phyloP scores from a whole-genome alignment of 2,113 vertebrate genomes.

The Hemichromis elongatus region DNA sequence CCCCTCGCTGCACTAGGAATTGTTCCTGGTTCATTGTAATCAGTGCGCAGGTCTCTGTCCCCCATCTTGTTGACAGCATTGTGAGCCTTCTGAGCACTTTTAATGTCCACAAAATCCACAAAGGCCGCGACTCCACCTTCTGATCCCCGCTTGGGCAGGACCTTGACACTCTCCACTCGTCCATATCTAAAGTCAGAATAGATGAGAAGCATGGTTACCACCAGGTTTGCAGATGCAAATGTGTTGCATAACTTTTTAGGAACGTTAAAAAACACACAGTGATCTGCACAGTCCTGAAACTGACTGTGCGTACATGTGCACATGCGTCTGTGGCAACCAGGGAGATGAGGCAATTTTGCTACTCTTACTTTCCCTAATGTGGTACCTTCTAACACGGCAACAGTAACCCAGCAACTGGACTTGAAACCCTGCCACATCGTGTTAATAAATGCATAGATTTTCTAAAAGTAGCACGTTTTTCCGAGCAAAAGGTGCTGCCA shows the following conservation, averaged over 20 bases:
- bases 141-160: conserved; percentile 96
- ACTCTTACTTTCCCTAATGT: conserved; percentile 11
- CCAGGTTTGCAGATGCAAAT: neutral
- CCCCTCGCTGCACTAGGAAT: conserved; percentile 95
- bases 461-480: neutral
- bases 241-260: neutral
- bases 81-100: conserved; percentile 99
- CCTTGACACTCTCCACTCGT: conserved; percentile 98
- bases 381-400: conserved; percentile 70
- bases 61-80: conserved; percentile 99
- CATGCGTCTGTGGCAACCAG: neutral
- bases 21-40: conserved; percentile 99
- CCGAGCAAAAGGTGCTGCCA: neutral
- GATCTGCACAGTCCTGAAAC: neutral
- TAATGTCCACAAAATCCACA: conserved; percentile 99
- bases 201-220: conserved; percentile 6
- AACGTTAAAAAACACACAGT: neutral
- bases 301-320: neutral
- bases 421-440: conserved; percentile 18
- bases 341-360: neutral
- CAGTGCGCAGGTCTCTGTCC: conserved; percentile 98
- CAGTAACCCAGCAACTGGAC: conserved; percentile 74
- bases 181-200: conserved; percentile 84
- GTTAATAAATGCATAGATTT: conserved; percentile 40
- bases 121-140: conserved; percentile 98